Percentiles rank a stretch among this genome's conserved stretches.
Evolutionary conservation across 2,888 invertebrate species (phyloP).

Genomic region (Strigamia crassipes): DNA sequence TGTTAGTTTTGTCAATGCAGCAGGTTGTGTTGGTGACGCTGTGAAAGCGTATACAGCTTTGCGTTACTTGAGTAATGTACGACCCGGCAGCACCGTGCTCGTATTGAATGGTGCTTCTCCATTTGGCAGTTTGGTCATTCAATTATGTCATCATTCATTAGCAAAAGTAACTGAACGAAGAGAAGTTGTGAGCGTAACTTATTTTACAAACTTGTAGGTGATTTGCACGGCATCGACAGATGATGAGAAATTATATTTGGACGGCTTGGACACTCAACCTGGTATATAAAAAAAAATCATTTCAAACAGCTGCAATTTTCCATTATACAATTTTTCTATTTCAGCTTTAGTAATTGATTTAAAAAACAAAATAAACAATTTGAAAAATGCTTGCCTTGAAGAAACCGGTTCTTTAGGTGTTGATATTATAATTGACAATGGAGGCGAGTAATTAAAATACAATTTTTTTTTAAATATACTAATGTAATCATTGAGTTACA

Average conservation of each 20-base stretch:
- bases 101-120: slow-evolving; percentile 61
- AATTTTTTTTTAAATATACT: background rate
- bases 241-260: slow-evolving; percentile 59
- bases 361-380: slow-evolving; percentile 54
- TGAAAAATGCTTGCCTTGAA: slow-evolving; percentile 58
- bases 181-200: background rate
- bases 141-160: slow-evolving; percentile 61
- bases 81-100: slow-evolving; percentile 59
- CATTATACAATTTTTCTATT: background rate
- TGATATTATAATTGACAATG: slow-evolving; percentile 61
- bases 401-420: slow-evolving; percentile 62
- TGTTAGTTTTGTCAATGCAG: slow-evolving; percentile 60
- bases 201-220: slow-evolving; percentile 51
- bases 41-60: slow-evolving; percentile 61
- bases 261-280: slow-evolving; percentile 56
- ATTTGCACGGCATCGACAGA: slow-evolving; percentile 58
- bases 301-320: background rate
- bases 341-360: slow-evolving; percentile 59
- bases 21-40: slow-evolving; percentile 60
- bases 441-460: slow-evolving; percentile 54
- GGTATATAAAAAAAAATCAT: slow-evolving; percentile 53
- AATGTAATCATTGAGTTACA: background rate
- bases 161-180: slow-evolving; percentile 57
- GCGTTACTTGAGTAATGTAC: slow-evolving; percentile 59
- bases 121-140: slow-evolving; percentile 59